phyloP scores from a whole-genome alignment of 1,140 invertebrate species.

The Drosophila sechellia region DNA sequence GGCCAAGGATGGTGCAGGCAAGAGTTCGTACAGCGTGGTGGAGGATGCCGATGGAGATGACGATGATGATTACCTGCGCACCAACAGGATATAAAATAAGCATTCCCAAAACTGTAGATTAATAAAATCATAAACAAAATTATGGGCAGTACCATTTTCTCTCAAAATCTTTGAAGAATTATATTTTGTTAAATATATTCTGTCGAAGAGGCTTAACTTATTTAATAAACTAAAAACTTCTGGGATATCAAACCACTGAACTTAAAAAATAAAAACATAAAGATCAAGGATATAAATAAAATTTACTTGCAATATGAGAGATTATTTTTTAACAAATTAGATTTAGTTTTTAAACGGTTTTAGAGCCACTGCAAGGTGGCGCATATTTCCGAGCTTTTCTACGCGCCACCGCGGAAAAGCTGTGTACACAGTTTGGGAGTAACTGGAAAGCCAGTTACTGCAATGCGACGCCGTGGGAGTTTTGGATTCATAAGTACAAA shows the following conservation, averaged over 20 bases:
- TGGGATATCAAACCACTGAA: no score
- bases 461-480: conserved; percentile 54
- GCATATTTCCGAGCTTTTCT: conserved; percentile 39
- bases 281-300: no score
- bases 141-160: not conserved
- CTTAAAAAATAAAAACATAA: no score
- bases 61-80: conserved; percentile 68
- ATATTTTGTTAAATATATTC: no score
- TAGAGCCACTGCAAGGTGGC: not conserved
- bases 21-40: conserved; percentile 73
- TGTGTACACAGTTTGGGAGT: conserved; percentile 29
- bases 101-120: conserved; percentile 26
- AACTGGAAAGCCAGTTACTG: conserved; percentile 37
- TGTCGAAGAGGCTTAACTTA: no score
- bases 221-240: no score
- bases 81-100: conserved; percentile 66
- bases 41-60: conserved; percentile 70
- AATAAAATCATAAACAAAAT: conserved; percentile 17
- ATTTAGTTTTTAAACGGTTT: conserved; percentile 12
- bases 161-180: not conserved
- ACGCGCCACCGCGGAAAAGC: conserved; percentile 31
- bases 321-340: no score
- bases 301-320: no score
- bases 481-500: conserved; percentile 61
- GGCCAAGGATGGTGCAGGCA: conserved; percentile 70